Evolutionary conservation across 2,797 vertebrate species (phyloP).

Genomic region (Gymnocypris eckloni): DNA sequence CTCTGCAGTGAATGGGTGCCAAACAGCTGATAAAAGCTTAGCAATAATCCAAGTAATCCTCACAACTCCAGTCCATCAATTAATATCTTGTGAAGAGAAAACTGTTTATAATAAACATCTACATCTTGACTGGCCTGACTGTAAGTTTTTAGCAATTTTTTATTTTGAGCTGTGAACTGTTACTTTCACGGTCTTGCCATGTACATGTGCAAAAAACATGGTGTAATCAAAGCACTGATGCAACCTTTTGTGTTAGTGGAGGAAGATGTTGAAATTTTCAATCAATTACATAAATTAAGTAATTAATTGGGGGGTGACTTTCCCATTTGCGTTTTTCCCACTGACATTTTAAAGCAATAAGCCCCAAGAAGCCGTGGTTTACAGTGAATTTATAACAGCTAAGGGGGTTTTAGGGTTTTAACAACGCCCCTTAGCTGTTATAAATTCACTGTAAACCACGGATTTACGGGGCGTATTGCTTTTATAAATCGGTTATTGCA

Average conservation of each 20-base stretch:
- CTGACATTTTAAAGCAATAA: not conserved
- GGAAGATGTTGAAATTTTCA: not conserved
- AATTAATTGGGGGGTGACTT: not conserved
- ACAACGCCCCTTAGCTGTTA: no score
- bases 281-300: not conserved
- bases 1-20: not conserved
- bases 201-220: not conserved
- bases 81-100: not conserved
- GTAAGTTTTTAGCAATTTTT: not conserved
- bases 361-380: no score
- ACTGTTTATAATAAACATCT: not conserved
- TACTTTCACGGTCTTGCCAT: not conserved
- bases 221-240: not conserved
- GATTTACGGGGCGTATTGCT: no score
- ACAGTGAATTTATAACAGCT: no score
- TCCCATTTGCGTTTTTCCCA: not conserved
- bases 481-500: no score
- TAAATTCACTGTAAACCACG: no score
- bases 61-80: not conserved
- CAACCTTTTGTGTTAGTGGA: not conserved
- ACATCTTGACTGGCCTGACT: not conserved
- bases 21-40: not conserved
- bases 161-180: not conserved
- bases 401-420: no score
- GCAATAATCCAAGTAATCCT: not conserved